Evolutionary conservation across 2,113 vertebrate genomes (phyloP), one percentile per base, ranked within the genome.

Genomic region (Salvator merianae): DNA sequence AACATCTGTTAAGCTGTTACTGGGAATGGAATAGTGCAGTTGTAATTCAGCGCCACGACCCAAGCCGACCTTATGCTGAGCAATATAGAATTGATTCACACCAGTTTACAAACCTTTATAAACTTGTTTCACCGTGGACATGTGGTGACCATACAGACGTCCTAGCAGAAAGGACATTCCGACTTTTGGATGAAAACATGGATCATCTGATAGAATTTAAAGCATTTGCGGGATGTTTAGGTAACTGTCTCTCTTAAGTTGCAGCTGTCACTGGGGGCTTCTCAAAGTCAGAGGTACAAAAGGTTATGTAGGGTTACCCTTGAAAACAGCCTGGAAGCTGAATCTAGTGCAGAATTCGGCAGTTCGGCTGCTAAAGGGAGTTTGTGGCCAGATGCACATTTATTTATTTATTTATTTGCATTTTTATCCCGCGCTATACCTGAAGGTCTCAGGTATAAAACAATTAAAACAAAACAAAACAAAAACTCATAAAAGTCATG

Each of bases 1-100:
- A 99, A 43, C 97, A 99, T 90, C 93, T 99, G 72, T 94, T 99
- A 88, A 97, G 94, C 87, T 96, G 98, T 83, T 99, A 99, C 94
- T 99, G 98, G 99, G 97, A 97, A 0, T 92, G 86, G 68, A 89
- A 87, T 0, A 87, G 94, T 40, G 90, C 95, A 0, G 79, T 84
- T 0, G 76, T 85, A 73, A 79, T 73, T 24, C 93, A 91, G 24
- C 93, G 95, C 9, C 96, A 97, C 0, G 96, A 97, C 91, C 96
- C 96, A 20, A 95, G 95, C 59, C 84, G 95, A 82, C 95, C 97
- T 2, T 98, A 97, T 0, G 89, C 95, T 0, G 98, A 99, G 89
- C 97, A 97, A 92, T 99, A 99, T 94, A 96, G 96, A 76, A 95
- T 99, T 76, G 98, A 98, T 6, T 94, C 95, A 22, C 95, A 83